A percentile compares a stretch with the other conserved stretches of the same genome.
Conservation (phyloP, 1,140 invertebrate genomes). For the Trichonephila clavipes region DNA sequence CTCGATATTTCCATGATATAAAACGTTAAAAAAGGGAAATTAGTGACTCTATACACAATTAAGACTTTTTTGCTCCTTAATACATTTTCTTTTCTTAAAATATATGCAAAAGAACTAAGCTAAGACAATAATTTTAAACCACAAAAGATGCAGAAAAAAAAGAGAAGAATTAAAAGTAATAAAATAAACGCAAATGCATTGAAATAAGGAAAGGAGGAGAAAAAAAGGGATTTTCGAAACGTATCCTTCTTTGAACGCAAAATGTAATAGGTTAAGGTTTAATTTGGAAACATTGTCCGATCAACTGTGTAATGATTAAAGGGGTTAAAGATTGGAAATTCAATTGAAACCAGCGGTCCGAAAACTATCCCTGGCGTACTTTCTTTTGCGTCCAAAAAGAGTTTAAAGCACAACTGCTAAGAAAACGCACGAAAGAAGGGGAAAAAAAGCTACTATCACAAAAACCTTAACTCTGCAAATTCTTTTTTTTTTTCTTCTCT, state of each 20-base stretch:
- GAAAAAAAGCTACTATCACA: not conserved
- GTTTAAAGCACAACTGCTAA: conserved; percentile 34
- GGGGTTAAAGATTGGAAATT: conserved; percentile 65
- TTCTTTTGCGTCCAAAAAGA: conserved; percentile 24
- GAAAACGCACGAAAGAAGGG: not conserved
- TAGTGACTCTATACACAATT: not conserved
- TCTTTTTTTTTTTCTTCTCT: not conserved
- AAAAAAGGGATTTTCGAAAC: not conserved
- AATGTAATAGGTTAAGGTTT: conserved; percentile 59
- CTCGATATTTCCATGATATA: not conserved
- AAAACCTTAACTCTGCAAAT: conserved; percentile 10
- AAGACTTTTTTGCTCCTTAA: not conserved
- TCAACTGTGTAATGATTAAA: conserved; percentile 71
- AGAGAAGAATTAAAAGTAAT: not conserved
- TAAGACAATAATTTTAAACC: conserved; percentile 10
- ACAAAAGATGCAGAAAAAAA: not conserved
- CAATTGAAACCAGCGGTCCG: conserved; percentile 57
- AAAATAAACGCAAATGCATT: not conserved
- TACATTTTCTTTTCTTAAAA: not conserved
- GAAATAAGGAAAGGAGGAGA: not conserved
- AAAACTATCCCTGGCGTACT: conserved; percentile 35
- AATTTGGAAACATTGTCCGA: conserved; percentile 52
- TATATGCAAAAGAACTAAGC: conserved; percentile 13
- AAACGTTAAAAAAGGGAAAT: not conserved
- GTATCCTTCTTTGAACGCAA: not conserved